phyloP scores from a whole-genome alignment of 1,140 invertebrate species.

The Thalassaphorura encarpata region DNA sequence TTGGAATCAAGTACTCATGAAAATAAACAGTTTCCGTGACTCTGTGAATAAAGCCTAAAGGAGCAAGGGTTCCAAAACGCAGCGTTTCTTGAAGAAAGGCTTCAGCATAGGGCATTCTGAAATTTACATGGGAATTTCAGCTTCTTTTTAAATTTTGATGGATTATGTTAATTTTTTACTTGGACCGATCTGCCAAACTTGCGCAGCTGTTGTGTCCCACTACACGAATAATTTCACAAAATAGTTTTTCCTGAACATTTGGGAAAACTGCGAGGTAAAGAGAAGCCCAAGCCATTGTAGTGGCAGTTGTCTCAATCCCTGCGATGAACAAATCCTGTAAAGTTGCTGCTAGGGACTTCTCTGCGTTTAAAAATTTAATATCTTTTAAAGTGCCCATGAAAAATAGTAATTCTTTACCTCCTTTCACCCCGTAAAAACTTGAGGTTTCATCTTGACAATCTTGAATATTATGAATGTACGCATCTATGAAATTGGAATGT shows the following conservation, averaged over 20 bases:
- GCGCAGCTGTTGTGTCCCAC: conserved; percentile 33
- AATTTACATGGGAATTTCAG: neutral
- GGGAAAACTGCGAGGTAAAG: conserved; percentile 35
- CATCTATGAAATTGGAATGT: conserved; percentile 14
- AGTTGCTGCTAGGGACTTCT: conserved; percentile 9
- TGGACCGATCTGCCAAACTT: conserved; percentile 3
- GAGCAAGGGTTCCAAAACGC: conserved; percentile 9
- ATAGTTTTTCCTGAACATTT: conserved; percentile 35
- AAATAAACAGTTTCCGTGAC: neutral
- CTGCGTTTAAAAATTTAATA: conserved; percentile 6
- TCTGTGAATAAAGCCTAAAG: conserved; percentile 6
- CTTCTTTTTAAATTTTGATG: neutral
- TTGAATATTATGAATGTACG: conserved; percentile 15
- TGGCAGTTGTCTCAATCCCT: conserved; percentile 36
- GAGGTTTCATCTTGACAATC: conserved; percentile 7
- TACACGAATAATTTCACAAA: conserved; percentile 36
- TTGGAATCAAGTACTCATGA: conserved; percentile 7
- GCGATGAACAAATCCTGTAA: conserved; percentile 28
- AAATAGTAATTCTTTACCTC: conserved; percentile 9
- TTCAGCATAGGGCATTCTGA: conserved; percentile 4
- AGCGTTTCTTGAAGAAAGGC: conserved; percentile 10
- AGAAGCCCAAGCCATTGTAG: conserved; percentile 37
- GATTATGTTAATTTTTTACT: neutral
- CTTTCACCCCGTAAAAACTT: conserved; percentile 17
- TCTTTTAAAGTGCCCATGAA: conserved; percentile 32